Base-by-base conservation (phyloP, 2,797 vertebrate species). In the Acomys russatus region DNA sequence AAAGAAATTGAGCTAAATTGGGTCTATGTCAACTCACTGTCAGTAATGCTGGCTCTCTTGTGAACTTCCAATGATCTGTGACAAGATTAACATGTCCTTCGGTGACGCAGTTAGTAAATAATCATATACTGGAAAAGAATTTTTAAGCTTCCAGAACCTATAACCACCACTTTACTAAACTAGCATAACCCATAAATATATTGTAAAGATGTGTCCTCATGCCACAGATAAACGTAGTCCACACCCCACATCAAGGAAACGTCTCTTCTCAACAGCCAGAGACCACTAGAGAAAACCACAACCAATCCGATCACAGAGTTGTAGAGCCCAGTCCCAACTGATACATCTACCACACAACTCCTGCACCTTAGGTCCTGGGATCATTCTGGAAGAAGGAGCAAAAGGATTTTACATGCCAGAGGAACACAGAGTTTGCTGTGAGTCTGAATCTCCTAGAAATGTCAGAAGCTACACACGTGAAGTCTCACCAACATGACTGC, bases 31-130 rank as follows among this genome's bases (percentile, higher is more conserved):
- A 96, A 66, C 64, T 95, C 71, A 38, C 33, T 77, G 11, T 88
- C 64, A 82, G 77, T 66, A 93, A 64, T 91, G 80, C 12, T 49
- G 3, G 0, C 49, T 35, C 23, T 78, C 38, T 64, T 61, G n/a
- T 71, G 87, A 92, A 28, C 17, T 66, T 66, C 71, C 61, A 93
- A n/a, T 95, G 91, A 94, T 96, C 94, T 92, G 61, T 86, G 68
- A 91, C 74, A 93, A 90, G 66, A 73, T 33, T 83, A 51, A 30
- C 70, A 79, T 94, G 96, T 94, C 90, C 89, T 95, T 56, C 87
- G 71, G 92, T 93, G 33, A 96, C 49, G 51, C 44, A 82, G 61
- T 59, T 73, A 88, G 38, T 64, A 95, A 92, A 95, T 77, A 87
- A 84, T 68, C 38, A 78, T 88, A 82, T 54, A 88, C 84, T 90